Conservation (phyloP, 2,797 vertebrate species). For the Philypnodon macrostomus region DNA sequence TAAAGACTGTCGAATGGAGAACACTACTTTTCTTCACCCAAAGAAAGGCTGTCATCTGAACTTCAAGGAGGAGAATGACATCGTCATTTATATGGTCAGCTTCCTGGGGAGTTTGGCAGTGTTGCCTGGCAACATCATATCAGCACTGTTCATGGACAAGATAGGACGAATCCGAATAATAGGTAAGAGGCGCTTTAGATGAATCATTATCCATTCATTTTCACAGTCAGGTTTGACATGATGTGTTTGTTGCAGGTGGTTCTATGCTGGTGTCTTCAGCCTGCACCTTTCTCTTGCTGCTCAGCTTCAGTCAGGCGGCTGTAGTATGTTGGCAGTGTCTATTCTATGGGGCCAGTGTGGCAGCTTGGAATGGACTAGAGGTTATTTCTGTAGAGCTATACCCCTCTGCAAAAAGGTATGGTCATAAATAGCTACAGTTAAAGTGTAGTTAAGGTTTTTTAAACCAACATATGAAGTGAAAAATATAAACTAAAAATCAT, state of each 20-base stretch:
- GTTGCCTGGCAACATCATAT: conserved; percentile 94
- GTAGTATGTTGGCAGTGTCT: conserved; percentile 97
- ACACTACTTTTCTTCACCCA: conserved; percentile 83
- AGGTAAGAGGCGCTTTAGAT: conserved; percentile 77
- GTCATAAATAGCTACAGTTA: too few relatives aligned
- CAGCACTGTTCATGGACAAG: conserved; percentile 95
- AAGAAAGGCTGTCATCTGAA: conserved; percentile 94
- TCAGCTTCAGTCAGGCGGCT: conserved; percentile 90
- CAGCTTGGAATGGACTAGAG: conserved; percentile 93
- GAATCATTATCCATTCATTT: neutral
- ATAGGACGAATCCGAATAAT: conserved; percentile 93
- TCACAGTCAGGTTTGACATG: neutral
- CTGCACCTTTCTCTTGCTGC: conserved; percentile 93
- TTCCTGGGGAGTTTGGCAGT: conserved; percentile 94
- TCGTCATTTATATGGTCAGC: conserved; percentile 94
- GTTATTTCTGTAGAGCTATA: conserved; percentile 96
- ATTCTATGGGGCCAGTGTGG: conserved; percentile 89
- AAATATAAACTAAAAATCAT: neutral
- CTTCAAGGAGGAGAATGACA: conserved; percentile 93
- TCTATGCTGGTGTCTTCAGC: conserved; percentile 91
- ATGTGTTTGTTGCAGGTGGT: conserved; percentile 72
- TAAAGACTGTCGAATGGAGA: conserved; percentile 86
- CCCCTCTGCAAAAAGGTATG: conserved; percentile 90
- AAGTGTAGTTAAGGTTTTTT: too few relatives aligned
- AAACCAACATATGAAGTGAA: neutral